Evolutionary conservation across 2,888 invertebrate genomes (phyloP), one percentile per base, ranked within the genome.

Genomic region (Acleris cristana): DNA sequence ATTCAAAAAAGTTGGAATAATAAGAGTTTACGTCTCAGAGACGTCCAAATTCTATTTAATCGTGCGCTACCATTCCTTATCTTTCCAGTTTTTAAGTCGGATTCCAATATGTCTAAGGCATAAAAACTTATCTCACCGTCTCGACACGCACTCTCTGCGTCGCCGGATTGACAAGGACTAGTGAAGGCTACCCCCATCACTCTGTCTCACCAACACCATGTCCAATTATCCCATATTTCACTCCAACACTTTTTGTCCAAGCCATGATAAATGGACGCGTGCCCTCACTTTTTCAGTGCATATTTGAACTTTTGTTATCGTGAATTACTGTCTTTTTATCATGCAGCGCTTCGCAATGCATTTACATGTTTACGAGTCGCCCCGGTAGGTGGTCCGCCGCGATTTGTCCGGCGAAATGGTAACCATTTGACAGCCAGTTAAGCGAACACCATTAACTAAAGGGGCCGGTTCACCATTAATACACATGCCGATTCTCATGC

Each of bases 281-380:
- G 66, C 48, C 53, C 53, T 53, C 53, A 48, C 45, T 67, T 65
- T 71, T 75, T 74, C 73, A 70, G 73, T 74, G 71, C 69, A 70
- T 74, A 72, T 74, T 74, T 74, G 73, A 71, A 69, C 70, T 71
- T 78, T 78, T 78, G 77, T 79, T 75, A 74, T 69, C 71, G 72
- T 72, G 74, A 77, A 73, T 74, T 74, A 73, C 73, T 70, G 73
- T 76, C 75, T 74, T 74, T 82, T 82, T 83, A 83, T 85, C 85
- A 82, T 77, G 75, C 76, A 76, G 74, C 76, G 75, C 77, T 79
- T 74, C 74, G 72, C 76, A 77, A 87, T 87, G 87, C 81, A 88
- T 89, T 88, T 85, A 83, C 88, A 89, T 88, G 84, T 89, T 89
- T 88, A 90, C 85, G 87, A 86, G 81, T 76, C 73, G 75, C 76